Percentiles rank a stretch among this genome's conserved stretches.
These are phyloP conservation scores for Tapirus indicus DNA, from an alignment of 2,797 vertebrate genomes.

Conservation along the genomic window DNA sequence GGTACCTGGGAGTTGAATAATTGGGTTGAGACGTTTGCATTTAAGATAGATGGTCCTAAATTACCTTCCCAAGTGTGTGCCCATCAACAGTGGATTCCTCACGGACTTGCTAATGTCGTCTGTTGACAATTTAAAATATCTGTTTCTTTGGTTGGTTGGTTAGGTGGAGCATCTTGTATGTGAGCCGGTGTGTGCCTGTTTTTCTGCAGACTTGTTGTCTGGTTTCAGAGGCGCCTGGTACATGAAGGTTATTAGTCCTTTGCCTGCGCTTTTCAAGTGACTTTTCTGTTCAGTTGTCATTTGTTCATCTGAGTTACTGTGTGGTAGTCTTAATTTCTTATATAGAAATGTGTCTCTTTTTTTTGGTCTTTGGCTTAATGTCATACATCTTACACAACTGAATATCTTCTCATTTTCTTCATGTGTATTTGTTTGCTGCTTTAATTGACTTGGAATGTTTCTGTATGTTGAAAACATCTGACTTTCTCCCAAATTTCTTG, in stretches of 20 bases:
- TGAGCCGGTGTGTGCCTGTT: too few relatives aligned
- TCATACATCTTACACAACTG: rapidly evolving
- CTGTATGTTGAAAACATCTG: rapidly evolving
- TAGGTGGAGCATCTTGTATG: background rate
- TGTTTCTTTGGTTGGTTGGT: rapidly evolving
- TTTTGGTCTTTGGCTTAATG: background rate
- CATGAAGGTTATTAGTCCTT: rapidly evolving
- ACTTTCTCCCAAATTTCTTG: background rate
- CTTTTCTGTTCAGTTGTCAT: rapidly evolving
- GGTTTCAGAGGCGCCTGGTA: rapidly evolving
- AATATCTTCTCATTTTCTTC: background rate
- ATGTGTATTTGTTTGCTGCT: rapidly evolving
- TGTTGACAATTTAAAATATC: rapidly evolving
- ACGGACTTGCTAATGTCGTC: rapidly evolving
- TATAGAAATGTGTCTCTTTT: background rate
- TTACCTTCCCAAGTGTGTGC: rapidly evolving
- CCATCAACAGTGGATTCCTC: rapidly evolving
- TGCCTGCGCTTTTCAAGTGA: too few relatives aligned
- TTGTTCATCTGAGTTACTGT: rapidly evolving
- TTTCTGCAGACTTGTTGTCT: too few relatives aligned
- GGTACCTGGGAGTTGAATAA: background rate
- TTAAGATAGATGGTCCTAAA: too few relatives aligned
- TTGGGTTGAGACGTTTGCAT: rapidly evolving
- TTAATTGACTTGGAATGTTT: background rate
- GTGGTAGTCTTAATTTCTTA: background rate